A percentile compares a stretch with the other conserved stretches of the same genome.
Conservation (phyloP, 1,140 invertebrate genomes). For the Mycetomoellerius zeteki region DNA sequence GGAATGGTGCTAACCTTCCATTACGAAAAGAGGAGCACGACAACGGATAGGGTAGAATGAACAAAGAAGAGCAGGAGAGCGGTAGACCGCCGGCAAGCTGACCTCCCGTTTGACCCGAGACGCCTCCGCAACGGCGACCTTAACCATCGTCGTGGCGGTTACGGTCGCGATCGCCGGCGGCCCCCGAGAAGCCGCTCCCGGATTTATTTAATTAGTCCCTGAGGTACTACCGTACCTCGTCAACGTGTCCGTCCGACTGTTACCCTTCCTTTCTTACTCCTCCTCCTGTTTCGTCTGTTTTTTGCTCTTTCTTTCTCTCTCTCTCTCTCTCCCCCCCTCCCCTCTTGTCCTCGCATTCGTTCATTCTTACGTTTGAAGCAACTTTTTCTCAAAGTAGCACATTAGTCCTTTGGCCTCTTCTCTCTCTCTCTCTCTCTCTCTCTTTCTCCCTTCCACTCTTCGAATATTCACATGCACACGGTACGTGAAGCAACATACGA, state of each 20-base stretch:
- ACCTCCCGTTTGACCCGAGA: slow-evolving; percentile 81
- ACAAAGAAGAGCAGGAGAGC: slow-evolving; percentile 57
- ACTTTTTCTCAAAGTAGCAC: slow-evolving; percentile 13
- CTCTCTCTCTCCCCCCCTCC: not conserved
- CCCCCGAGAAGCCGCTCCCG: slow-evolving; percentile 80
- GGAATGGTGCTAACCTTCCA: slow-evolving; percentile 61
- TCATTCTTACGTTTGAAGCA: slow-evolving; percentile 52
- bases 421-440: not conserved
- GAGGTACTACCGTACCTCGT: slow-evolving; percentile 76
- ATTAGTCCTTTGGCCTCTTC: slow-evolving; percentile 4
- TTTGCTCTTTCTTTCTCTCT: not conserved
- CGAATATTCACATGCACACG: slow-evolving; percentile 48
- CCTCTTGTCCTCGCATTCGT: slow-evolving; percentile 44
- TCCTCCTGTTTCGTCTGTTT: not conserved
- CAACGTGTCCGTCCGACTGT: slow-evolving; percentile 77
- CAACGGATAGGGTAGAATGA: slow-evolving; percentile 55
- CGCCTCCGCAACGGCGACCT: slow-evolving; percentile 81
- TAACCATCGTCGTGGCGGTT: slow-evolving; percentile 78
- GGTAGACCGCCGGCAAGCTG: slow-evolving; percentile 76
- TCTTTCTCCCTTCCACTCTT: not conserved
- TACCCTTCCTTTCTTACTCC: slow-evolving; percentile 46
- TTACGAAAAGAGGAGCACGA: slow-evolving; percentile 72
- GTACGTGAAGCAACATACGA: slow-evolving; percentile 48
- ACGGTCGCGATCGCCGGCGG: slow-evolving; percentile 78
- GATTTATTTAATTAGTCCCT: slow-evolving; percentile 85